phyloP scores from a whole-genome alignment of 2,888 invertebrate genomes.

The Eristalis arbustorum region DNA sequence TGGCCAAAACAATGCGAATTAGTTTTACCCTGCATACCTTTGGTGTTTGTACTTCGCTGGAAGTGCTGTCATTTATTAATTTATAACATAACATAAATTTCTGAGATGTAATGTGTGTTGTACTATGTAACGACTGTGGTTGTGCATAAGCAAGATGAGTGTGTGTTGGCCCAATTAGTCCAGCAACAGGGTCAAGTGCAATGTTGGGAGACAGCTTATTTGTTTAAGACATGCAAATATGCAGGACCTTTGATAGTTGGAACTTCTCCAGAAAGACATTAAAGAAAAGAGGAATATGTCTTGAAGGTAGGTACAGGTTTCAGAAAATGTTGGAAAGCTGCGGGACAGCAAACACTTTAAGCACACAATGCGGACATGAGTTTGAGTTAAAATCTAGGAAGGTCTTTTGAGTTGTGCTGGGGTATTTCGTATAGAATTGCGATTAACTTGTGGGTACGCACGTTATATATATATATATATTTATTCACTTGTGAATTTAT shows the following conservation, averaged over 20 bases:
- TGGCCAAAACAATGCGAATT: not conserved
- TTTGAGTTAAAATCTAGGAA: not conserved
- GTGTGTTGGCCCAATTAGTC: constrained; percentile 6
- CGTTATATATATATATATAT: too few relatives aligned
- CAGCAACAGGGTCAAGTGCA: constrained; percentile 14
- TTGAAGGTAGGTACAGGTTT: not conserved
- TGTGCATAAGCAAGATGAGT: not conserved
- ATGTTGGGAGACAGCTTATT: not conserved
- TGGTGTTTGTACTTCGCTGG: not conserved
- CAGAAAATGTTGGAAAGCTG: not conserved
- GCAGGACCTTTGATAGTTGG: not conserved
- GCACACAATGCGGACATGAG: not conserved
- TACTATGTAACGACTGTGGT: not conserved
- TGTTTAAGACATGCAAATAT: not conserved
- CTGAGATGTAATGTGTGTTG: not conserved
- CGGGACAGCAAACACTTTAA: not conserved
- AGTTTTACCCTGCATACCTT: not conserved
- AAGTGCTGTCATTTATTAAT: not conserved
- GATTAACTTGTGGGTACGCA: not conserved
- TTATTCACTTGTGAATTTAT: not conserved
- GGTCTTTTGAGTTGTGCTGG: not conserved
- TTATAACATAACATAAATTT: too few relatives aligned
- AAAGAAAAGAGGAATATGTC: not conserved
- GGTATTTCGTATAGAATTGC: not conserved
- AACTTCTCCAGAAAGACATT: not conserved